Evolutionary conservation across 2,797 vertebrate species (phyloP).

Genomic region (Meda fulgida): DNA sequence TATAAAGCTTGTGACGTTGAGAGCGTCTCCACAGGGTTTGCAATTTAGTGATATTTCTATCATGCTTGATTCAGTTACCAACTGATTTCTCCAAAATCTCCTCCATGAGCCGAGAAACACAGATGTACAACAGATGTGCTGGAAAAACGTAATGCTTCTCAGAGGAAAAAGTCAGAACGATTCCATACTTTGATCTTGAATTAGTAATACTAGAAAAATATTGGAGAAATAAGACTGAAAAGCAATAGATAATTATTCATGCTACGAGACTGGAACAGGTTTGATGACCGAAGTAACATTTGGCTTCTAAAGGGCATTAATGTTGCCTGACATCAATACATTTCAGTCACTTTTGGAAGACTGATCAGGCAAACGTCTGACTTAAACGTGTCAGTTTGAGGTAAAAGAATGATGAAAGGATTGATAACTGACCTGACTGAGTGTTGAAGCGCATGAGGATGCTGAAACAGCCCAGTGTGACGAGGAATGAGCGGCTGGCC

Average conservation of each 20-base stretch:
- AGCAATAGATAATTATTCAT: background rate
- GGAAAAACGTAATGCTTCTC: background rate
- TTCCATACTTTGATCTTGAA: constrained; percentile 25
- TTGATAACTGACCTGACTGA: constrained; percentile 71
- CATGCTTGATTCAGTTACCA: constrained; percentile 11
- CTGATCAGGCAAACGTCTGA: background rate
- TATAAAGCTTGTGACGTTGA: background rate
- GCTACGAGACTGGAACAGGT: background rate
- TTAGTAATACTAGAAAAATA: constrained; percentile 10
- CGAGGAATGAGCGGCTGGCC: constrained; percentile 79
- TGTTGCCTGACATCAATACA: background rate
- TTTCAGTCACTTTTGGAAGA: background rate
- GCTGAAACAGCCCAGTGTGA: constrained; percentile 73
- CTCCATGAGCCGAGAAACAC: constrained; percentile 19
- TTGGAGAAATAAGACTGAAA: background rate
- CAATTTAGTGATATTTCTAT: background rate
- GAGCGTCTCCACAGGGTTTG: background rate
- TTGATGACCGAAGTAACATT: background rate
- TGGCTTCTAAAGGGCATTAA: background rate
- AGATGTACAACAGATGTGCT: constrained; percentile 38
- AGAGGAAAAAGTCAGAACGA: background rate
- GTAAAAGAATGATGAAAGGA: background rate
- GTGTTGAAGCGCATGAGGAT: constrained; percentile 78
- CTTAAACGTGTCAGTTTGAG: background rate
- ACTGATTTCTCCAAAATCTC: constrained; percentile 15